Base-by-base conservation (phyloP, 2,113 vertebrate species). In the Heliornis fulica region DNA sequence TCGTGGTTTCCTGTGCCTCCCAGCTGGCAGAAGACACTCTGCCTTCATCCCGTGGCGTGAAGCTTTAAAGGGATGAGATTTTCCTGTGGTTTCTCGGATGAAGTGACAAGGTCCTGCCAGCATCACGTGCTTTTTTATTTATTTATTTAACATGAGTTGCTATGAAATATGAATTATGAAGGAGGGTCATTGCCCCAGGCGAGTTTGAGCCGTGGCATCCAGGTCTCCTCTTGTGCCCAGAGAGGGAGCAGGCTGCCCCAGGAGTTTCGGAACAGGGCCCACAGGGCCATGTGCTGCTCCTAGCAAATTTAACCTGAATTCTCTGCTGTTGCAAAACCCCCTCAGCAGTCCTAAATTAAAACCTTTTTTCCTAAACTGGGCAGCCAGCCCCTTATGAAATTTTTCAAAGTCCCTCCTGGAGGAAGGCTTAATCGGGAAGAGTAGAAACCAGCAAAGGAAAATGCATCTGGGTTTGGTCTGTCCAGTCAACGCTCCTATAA, bases 221-320 rank as follows among this genome's bases (percentile, higher is more conserved):
- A 3, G 2, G 18, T 68, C 48, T 89, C 69, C 32, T 38, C 29
- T 8, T 0, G 0, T 10, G 21, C 45, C 6, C 3, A 0, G 19
- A 51, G 7, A 4, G 28, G 18, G 31, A 84, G 18, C 3, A 6
- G 10, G 79, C 57, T 86, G 61, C 68, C 38, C 0, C 0, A 69
- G 46, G 56, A 25, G 31, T 75, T 64, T 65, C 41, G 0, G 2
- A 41, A 41, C 16, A 1, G 5, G 36, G 14, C 11, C 60, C 17
- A 0, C 1, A 10, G 75, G 31, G 54, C 48, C 61, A 56, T 53
- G 45, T 26, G 48, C 64, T 46, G 29, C 43, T 78, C 20, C 34
- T 32, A 17, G 56, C 40, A 69, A 36, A 63, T 54, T 65, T 41
- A 32, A 84, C 17, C 28, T 53, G 32, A 63, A 66, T 50, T 74